A percentile compares a stretch with the other conserved stretches of the same genome.
Conservation (phyloP, 2,797 vertebrate species). For the Crenuchus spilurus region DNA sequence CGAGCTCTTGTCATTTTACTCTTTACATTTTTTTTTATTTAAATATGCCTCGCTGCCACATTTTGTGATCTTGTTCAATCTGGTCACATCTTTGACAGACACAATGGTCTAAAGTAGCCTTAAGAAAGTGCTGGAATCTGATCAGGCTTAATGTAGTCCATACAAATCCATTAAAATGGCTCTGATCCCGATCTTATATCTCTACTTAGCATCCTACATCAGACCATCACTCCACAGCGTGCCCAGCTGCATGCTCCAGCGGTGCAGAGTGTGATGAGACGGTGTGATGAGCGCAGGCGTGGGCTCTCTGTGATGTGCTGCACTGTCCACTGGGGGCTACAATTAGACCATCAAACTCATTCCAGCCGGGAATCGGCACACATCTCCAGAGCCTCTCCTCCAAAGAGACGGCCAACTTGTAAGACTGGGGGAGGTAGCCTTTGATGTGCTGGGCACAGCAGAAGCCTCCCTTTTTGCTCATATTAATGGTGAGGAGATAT, state of each 20-base stretch:
- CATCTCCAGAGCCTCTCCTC: slow-evolving; percentile 72
- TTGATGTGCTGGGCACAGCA: slow-evolving; percentile 76
- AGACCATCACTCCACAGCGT: slow-evolving; percentile 16
- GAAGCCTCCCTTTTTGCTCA: slow-evolving; percentile 74
- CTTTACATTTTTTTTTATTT: no score
- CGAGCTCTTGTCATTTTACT: no score
- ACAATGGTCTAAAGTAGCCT: no score
- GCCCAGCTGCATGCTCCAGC: slow-evolving; percentile 8
- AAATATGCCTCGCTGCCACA: no score
- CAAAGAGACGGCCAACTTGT: slow-evolving; percentile 81
- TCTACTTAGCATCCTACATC: not conserved
- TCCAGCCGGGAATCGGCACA: slow-evolving; percentile 69
- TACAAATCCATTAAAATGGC: no score
- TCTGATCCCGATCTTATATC: not conserved
- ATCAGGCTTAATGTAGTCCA: no score
- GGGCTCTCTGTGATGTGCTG: slow-evolving; percentile 75
- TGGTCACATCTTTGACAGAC: no score
- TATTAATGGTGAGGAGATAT: slow-evolving; percentile 74
- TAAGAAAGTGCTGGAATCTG: no score
- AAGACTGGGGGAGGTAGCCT: slow-evolving; percentile 77
- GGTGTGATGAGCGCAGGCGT: slow-evolving; percentile 46
- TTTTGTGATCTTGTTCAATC: no score
- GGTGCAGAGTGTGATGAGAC: slow-evolving; percentile 6
- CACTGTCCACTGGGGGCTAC: slow-evolving; percentile 83
- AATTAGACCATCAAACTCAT: slow-evolving; percentile 85